Base-by-base conservation (phyloP, 2,888 invertebrate genomes). In the Cephus sareptanus region DNA sequence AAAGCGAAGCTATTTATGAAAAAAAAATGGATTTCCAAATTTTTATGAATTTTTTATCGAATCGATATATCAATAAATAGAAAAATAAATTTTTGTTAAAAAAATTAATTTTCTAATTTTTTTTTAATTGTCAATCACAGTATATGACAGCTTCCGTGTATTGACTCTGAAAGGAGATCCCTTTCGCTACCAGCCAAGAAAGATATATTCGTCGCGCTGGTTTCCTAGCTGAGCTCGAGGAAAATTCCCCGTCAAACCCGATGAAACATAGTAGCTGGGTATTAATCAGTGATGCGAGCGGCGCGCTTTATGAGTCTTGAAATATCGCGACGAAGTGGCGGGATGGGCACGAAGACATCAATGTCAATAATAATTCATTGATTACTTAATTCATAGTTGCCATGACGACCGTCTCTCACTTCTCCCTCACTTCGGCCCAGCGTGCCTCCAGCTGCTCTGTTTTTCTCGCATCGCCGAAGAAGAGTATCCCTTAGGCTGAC, bases 331-430 rank as follows among this genome's bases (percentile, higher is more conserved):
- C 83, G 84, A 78, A 80, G 81, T 77, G 81, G 81, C 79, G 73
- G 80, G 82, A 82, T 83, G 82, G 81, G 80, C 82, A 84, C 86
- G 89, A 89, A 89, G 90, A 90, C 90, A 90, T 91, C 90, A 91
- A 90, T 90, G 91, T 90, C 91, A 90, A 91, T 91, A 91, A 91
- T 91, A 91, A 91, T 91, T 91, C 90, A 90, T 90, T 90, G 90
- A 90, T 91, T 91, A 90, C 90, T 90, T 89, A 90, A 90, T 91
- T 91, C 90, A 88, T 83, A 89, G 90, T 90, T 87, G 77, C 90
- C 87, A 89, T 90, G 90, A 86, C 88, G 84, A 91, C 91, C 89
- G 87, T 86, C 90, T 23, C 56, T 87, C 85, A 74, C 81, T 82
- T 82, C 81, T 77, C 80, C 75, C 78, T 78, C 76, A 40, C 79